Evolutionary conservation across 2,888 invertebrate species (phyloP).

Genomic region (Nymphalis c-album): DNA sequence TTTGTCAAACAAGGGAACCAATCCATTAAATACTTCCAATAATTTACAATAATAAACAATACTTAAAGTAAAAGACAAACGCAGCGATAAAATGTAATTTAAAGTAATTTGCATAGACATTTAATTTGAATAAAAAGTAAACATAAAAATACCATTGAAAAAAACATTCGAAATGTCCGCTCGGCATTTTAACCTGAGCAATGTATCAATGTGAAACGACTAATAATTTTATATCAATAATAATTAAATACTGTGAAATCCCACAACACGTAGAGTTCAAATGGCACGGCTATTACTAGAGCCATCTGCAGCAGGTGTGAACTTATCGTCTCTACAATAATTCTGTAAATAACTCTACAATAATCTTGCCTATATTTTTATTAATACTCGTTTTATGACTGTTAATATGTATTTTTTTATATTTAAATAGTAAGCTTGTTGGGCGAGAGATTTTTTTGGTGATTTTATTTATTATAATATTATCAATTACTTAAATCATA

Average conservation of each 20-base stretch:
- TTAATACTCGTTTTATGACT: constrained; percentile 9
- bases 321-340: constrained; percentile 2
- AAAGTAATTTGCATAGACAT: constrained; percentile 5
- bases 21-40: background rate
- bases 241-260: constrained; percentile 20
- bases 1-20: too few relatives aligned
- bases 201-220: constrained; percentile 20
- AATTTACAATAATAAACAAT: background rate
- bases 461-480: background rate
- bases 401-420: background rate
- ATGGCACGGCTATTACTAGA: constrained; percentile 14
- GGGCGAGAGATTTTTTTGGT: background rate
- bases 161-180: background rate
- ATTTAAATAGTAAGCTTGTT: background rate
- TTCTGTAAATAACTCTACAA: constrained; percentile 7
- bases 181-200: constrained; percentile 18
- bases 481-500: too few relatives aligned
- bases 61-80: background rate
- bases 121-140: constrained; percentile 4
- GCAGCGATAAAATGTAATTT: background rate
- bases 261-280: constrained; percentile 22
- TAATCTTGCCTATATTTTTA: constrained; percentile 18
- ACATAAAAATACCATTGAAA: constrained; percentile 8
- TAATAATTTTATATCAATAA: constrained; percentile 28
- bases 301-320: constrained; percentile 29